Evolutionary conservation across 2,797 vertebrate species (phyloP), one percentile per base, ranked within the genome.

Genomic region (Pachyuromys duprasi): DNA sequence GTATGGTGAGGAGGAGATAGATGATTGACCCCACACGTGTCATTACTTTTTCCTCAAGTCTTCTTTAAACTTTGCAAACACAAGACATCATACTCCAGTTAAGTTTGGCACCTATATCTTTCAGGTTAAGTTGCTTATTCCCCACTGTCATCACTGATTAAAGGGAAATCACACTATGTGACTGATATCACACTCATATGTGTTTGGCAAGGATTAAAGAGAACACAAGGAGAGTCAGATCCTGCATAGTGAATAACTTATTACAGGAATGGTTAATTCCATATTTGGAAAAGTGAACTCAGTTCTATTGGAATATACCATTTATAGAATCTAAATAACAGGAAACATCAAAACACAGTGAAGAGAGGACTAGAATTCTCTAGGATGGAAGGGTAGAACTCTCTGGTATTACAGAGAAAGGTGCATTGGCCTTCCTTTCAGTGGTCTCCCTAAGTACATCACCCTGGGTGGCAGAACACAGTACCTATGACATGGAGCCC

Each of bases 201-300:
- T 39, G 76, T 80, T 83, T 87, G 80, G 49, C 78, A 63, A 94
- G 81, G 91, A 96, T 72, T 91, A 94, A 96, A 75, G 70, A 36
- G 91, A 88, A 86, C 42, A 65, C 65, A 0, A 4, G 39, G 42
- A 80, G 87, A 79, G 28, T 83, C 39, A 70, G 49, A 76, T 60
- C 89, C 95, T 93, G 75, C 90, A 70, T 86, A 70, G 81, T 86
- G 82, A 92, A n/a, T 75, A 93, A 79, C 5, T 63, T 93, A 87
- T 92, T 82, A 57, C 6, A 82, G 55, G 83, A 22, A 72, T 53
- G 63, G 28, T 7, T 82, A 92, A 74, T 78, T 93, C 12, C 36
- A 5, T 87, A 67, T 87, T 69, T 86, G 78, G 49, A 72, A 80
- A 42, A 87, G 28, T 93, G 75, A 93, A 87, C 67, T 84, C 42